Base-by-base conservation (phyloP, 1,140 invertebrate genomes). In the Temnothorax nylanderi region DNA sequence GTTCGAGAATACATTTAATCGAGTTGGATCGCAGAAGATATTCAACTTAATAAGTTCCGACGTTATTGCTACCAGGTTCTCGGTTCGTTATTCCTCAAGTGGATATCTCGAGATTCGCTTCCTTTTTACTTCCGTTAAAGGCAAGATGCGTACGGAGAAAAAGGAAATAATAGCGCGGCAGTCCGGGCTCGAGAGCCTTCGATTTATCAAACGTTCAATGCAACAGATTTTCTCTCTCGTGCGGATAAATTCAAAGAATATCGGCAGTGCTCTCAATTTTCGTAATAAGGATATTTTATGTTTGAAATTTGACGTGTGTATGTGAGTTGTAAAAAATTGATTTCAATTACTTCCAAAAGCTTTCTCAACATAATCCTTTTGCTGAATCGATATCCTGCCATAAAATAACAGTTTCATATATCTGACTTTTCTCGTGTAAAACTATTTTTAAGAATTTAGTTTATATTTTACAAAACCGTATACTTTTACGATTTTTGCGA, bases 61-160 rank as follows among this genome's bases (percentile, higher is more conserved):
- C 47, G 41, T 84, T 84, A 84, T 84, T 84, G 80, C 69, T 47
- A 62, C 16, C 56, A 13, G 41, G 3, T 84, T 60, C 69, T 60
- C 54, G 71, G 75, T 77, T 87, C 84, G 71, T 89, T 89, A 89
- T 89, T 49, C 34, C 69, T 71, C 41, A 37, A 89, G 84, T 81
- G 84, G 69, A 81, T 74, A 81, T 47, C 34, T 72, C 21, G 32
- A 78, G 78, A 86, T 80, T 74, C 18, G 11, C 26, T 82, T 32
- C 54, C 13, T 76, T 89, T 89, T 86, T 74, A 89, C 51, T 81
- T 69, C 51, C 37, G 41, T 69, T 54, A 65, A 86, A 41, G 26
- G n/a, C 26, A 32, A 74, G 26, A 60, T 74, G 80, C 80, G 69
- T 84, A 75, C 49, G 13, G 51, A 5, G 54, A 37, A 75, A 75